Conservation (phyloP, 2,113 vertebrate species). For the Diadophis punctatus region DNA sequence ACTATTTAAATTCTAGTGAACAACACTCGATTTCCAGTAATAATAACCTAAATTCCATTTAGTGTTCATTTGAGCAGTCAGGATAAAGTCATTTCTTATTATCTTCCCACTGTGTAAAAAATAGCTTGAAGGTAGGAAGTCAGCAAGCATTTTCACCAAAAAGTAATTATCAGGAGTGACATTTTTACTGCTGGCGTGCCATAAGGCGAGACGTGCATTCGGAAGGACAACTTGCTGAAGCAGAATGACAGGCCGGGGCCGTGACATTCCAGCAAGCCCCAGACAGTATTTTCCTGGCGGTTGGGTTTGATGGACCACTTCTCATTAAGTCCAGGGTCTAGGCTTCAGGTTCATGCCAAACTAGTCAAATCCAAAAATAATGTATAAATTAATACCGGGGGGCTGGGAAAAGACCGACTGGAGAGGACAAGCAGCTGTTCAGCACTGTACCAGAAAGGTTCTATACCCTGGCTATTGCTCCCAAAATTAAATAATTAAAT, state of each 20-base stretch:
- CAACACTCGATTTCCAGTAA: conserved; percentile 63
- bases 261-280: conserved; percentile 80
- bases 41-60: conserved; percentile 78
- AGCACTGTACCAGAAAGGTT: background rate
- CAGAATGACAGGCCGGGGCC: conserved; percentile 81
- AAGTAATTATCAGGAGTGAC: conserved; percentile 88
- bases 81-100: conserved; percentile 97
- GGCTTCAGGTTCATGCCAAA: conserved; percentile 44
- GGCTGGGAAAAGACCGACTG: fast-evolving
- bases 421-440: fast-evolving
- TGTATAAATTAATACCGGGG: fast-evolving
- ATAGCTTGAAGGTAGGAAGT: conserved; percentile 86
- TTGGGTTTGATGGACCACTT: conserved; percentile 61
- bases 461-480: fast-evolving
- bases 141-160: conserved; percentile 85
- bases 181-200: conserved; percentile 88
- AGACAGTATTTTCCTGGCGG: conserved; percentile 70
- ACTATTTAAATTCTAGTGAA: conserved; percentile 68
- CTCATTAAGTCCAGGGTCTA: conserved; percentile 43
- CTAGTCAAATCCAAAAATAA: background rate
- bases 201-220: conserved; percentile 75
- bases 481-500: background rate
- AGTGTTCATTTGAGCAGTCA: conserved; percentile 98
- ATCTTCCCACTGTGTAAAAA: conserved; percentile 95
- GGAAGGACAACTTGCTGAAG: conserved; percentile 80